Percentiles rank a stretch among this genome's conserved stretches.
These are phyloP conservation scores for Epizoanthus illoricatus DNA, from an alignment of 92 coral and sea anemone genomes.

Conservation along the genomic window DNA sequence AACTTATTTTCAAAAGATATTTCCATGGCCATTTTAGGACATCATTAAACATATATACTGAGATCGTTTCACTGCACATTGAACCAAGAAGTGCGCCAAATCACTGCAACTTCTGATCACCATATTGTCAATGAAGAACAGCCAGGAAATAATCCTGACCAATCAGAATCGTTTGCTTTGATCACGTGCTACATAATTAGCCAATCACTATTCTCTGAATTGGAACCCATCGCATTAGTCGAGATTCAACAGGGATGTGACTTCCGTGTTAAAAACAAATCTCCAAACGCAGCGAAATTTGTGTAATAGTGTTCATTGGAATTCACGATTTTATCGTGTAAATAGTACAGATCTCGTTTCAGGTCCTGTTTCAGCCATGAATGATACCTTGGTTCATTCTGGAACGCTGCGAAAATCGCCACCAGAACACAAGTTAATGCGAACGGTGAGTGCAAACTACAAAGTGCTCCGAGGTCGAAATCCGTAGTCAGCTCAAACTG, in stretches of 20 bases:
- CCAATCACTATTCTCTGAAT: not conserved
- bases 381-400: conserved; percentile 9
- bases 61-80: no score
- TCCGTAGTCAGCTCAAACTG: conserved; percentile 1
- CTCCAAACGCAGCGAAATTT: not conserved
- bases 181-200: conserved; percentile 2
- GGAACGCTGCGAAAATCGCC: conserved; percentile 40
- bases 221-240: not conserved
- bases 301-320: not conserved
- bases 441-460: conserved; percentile 31
- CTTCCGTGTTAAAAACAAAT: conserved; percentile 30
- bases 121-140: not conserved
- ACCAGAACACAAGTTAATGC: conserved; percentile 33
- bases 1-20: not conserved
- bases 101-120: not conserved
- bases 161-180: not conserved
- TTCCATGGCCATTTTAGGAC: conserved; percentile 34
- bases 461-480: not conserved
- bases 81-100: not conserved
- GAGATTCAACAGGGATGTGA: conserved; percentile 26
- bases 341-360: not conserved
- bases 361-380: conserved; percentile 5
- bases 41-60: not conserved
- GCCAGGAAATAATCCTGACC: conserved; percentile 20
- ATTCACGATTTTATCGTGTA: conserved; percentile 9